Percentiles rank a stretch among this genome's conserved stretches.
Conservation (phyloP, 2,797 vertebrate species). For the Acanthurus leucopareius region DNA sequence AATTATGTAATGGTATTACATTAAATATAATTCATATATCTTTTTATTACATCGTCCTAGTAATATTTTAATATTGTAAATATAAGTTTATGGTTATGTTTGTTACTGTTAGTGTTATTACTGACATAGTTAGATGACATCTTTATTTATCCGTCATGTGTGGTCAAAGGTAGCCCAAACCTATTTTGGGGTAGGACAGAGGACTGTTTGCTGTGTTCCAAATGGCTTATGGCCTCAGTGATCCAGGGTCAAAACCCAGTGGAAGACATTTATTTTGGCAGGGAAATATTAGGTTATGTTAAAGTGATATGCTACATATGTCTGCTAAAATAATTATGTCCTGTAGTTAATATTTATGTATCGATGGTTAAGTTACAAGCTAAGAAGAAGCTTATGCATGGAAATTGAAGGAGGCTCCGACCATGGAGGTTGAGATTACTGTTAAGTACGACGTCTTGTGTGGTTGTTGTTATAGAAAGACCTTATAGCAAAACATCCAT, state of each 20-base stretch:
- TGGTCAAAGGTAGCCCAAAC: neutral
- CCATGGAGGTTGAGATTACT: neutral
- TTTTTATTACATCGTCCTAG: neutral
- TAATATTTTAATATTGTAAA: neutral
- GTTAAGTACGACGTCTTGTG: neutral
- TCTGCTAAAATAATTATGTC: slow-evolving; percentile 10
- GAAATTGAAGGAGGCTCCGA: too few relatives aligned
- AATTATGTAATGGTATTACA: neutral
- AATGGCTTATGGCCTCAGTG: neutral
- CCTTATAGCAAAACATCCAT: neutral
- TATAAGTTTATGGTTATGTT: neutral
- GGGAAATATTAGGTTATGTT: slow-evolving; percentile 1
- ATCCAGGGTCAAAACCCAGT: slow-evolving; percentile 18
- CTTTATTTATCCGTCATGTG: neutral
- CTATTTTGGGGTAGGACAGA: neutral
- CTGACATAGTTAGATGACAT: neutral
- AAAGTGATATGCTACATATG: neutral
- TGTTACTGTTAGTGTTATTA: neutral
- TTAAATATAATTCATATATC: neutral
- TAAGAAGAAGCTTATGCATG: slow-evolving; percentile 10
- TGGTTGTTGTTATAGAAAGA: neutral
- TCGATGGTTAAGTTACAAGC: neutral
- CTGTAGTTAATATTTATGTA: slow-evolving; percentile 33
- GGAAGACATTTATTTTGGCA: neutral
- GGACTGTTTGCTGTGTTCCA: neutral